Evolutionary conservation across 37 sponge, comb jelly and placozoan genomes (phyloP).

Genomic region (Cliona cf. orientalis): DNA sequence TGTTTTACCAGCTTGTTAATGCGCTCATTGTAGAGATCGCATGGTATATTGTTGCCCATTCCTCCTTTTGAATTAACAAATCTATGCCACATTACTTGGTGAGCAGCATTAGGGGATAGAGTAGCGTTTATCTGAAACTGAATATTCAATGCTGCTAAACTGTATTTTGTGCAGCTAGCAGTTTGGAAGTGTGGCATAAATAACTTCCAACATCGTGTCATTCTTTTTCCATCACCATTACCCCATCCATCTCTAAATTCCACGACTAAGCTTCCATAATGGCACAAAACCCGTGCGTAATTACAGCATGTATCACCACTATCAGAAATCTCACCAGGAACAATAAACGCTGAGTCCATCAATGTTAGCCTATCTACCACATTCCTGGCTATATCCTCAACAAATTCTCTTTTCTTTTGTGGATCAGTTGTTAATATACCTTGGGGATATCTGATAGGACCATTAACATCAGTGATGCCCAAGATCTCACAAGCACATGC

Average conservation of each 20-base stretch:
- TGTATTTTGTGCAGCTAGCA: slow-evolving; percentile 20
- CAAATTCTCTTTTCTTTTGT: background rate
- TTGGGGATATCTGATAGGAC: background rate
- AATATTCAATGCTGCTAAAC: slow-evolving; percentile 19
- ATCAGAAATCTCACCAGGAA: background rate
- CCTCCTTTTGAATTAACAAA: slow-evolving; percentile 58
- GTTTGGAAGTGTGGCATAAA: slow-evolving; percentile 48
- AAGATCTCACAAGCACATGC: slow-evolving; percentile 16
- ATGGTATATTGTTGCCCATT: slow-evolving; percentile 32
- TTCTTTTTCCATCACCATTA: slow-evolving; percentile 55
- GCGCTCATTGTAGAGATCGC: slow-evolving; percentile 49
- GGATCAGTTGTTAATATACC: background rate
- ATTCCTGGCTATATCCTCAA: background rate
- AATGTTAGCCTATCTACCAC: slow-evolving; percentile 8
- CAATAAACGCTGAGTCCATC: too few relatives aligned
- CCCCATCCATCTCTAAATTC: slow-evolving; percentile 41
- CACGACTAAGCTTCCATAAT: slow-evolving; percentile 32
- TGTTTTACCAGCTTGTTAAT: slow-evolving; percentile 47
- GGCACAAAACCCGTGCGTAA: slow-evolving; percentile 39
- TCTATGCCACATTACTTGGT: slow-evolving; percentile 53
- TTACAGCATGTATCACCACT: slow-evolving; percentile 29
- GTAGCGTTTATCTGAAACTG: slow-evolving; percentile 12
- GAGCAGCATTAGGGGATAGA: slow-evolving; percentile 24
- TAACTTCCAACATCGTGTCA: slow-evolving; percentile 43
- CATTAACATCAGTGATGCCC: background rate